phyloP scores from a whole-genome alignment of 2,797 vertebrate genomes.

The Protosalanx chinensis region DNA sequence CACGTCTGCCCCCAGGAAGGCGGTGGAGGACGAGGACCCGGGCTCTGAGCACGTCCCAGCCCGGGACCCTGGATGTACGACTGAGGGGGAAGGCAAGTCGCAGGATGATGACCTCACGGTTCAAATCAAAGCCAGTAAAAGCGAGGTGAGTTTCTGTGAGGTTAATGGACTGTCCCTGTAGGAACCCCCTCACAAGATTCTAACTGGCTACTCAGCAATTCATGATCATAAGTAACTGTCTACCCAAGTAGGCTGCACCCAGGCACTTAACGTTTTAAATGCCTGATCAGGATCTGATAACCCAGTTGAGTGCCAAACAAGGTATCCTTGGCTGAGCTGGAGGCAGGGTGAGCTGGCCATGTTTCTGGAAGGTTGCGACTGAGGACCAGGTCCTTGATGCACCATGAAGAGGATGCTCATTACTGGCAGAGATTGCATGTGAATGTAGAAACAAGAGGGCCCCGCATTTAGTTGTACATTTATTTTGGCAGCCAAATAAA shows the following conservation, averaged over 20 bases:
- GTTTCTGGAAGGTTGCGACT: conserved; percentile 75
- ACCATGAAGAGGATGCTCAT: conserved; percentile 85
- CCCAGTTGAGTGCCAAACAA: conserved; percentile 66
- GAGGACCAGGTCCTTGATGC: conserved; percentile 76
- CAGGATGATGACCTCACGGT: conserved; percentile 82
- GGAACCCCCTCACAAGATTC: conserved; percentile 27
- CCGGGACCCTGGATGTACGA: conserved; percentile 8
- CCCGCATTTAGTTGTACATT: conserved; percentile 75
- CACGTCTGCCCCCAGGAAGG: conserved; percentile 49
- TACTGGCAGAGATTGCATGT: conserved; percentile 79
- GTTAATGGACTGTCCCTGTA: conserved; percentile 45
- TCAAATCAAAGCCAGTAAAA: conserved; percentile 92
- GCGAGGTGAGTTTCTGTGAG: conserved; percentile 79
- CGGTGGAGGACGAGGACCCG: conserved; percentile 41
- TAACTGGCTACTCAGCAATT: conserved; percentile 52
- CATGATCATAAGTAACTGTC: conserved; percentile 71
- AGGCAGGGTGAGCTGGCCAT: conserved; percentile 68
- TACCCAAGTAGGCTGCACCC: conserved; percentile 60
- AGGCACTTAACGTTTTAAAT: conserved; percentile 53
- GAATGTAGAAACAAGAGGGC: conserved; percentile 75
- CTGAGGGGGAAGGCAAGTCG: conserved; percentile 55
- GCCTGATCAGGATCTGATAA: conserved; percentile 66
- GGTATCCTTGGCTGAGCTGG: conserved; percentile 63
- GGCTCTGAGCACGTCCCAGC: conserved; percentile 52
- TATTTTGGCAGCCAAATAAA: conserved; percentile 75